A percentile compares a stretch with the other conserved stretches of the same genome.
Conservation (phyloP, 1,140 invertebrate genomes). For the Zaprionus inermis region DNA sequence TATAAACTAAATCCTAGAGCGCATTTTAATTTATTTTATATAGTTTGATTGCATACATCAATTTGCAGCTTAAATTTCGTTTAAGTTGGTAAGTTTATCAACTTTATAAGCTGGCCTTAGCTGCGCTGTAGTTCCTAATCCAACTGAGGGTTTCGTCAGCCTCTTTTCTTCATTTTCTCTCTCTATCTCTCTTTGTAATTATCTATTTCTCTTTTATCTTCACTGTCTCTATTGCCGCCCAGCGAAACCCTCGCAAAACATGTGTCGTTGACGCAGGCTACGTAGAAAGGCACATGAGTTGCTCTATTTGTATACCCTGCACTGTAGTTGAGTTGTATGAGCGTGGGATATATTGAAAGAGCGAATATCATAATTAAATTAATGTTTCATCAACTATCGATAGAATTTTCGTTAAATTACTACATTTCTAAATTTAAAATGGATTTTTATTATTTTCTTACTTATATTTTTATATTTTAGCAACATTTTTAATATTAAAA, state of each 20-base stretch:
- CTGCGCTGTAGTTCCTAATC: slow-evolving; percentile 54
- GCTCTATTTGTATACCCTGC: slow-evolving; percentile 33
- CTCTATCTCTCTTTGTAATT: slow-evolving; percentile 30
- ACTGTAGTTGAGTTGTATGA: no score
- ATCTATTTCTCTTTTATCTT: slow-evolving; percentile 19
- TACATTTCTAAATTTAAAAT: neutral
- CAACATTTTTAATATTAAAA: neutral
- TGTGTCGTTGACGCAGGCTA: slow-evolving; percentile 16
- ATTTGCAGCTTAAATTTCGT: neutral
- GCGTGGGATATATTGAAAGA: no score
- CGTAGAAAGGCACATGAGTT: slow-evolving; percentile 72
- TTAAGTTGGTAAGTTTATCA: slow-evolving; percentile 50
- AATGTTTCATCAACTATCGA: neutral
- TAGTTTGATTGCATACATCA: no score
- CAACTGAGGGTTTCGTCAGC: slow-evolving; percentile 27
- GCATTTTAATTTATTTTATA: no score
- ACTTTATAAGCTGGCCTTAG: slow-evolving; percentile 33
- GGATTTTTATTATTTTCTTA: neutral
- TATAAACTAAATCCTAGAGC: no score
- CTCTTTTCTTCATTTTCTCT: slow-evolving; percentile 28
- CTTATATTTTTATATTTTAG: neutral
- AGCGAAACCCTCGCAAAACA: slow-evolving; percentile 1
- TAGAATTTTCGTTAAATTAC: neutral
- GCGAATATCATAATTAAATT: neutral
- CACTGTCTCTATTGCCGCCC: slow-evolving; percentile 36